Percentiles rank a stretch among this genome's conserved stretches.
phyloP scores from a whole-genome alignment of 2,113 vertebrate species.

The Gracilinanus agilis region DNA sequence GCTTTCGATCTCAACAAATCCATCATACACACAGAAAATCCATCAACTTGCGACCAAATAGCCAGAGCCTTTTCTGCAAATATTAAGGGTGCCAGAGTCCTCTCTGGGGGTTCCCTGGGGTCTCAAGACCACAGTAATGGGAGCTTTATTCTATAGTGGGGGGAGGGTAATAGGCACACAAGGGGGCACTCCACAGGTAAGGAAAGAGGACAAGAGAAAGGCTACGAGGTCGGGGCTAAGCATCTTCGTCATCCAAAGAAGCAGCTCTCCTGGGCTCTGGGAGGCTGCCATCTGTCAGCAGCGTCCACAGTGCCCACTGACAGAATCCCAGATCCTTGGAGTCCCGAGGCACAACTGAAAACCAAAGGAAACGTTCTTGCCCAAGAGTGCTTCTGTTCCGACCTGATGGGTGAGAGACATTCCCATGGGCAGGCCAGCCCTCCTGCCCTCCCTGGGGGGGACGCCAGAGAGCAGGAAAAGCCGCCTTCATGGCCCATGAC shows the following conservation, averaged over 20 bases:
- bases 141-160: background rate
- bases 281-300: background rate
- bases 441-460: too few relatives aligned
- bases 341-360: background rate
- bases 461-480: background rate
- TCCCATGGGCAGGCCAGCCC: too few relatives aligned
- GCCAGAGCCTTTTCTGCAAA: background rate
- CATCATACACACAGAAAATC: background rate
- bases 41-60: background rate
- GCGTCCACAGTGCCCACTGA: background rate
- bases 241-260: too few relatives aligned
- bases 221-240: background rate
- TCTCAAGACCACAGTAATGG: background rate
- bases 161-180: too few relatives aligned
- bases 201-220: background rate
- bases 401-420: too few relatives aligned
- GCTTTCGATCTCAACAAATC: background rate
- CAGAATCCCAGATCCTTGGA: background rate
- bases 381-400: background rate
- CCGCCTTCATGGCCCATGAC: too few relatives aligned
- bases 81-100: background rate
- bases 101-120: background rate
- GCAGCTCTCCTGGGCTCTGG: background rate
- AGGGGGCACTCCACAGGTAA: background rate
- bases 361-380: background rate